Evolutionary conservation across 64 coral and sea anemone species (phyloP), one percentile per base, ranked within the genome.

Genomic region (Montipora foliosa): DNA sequence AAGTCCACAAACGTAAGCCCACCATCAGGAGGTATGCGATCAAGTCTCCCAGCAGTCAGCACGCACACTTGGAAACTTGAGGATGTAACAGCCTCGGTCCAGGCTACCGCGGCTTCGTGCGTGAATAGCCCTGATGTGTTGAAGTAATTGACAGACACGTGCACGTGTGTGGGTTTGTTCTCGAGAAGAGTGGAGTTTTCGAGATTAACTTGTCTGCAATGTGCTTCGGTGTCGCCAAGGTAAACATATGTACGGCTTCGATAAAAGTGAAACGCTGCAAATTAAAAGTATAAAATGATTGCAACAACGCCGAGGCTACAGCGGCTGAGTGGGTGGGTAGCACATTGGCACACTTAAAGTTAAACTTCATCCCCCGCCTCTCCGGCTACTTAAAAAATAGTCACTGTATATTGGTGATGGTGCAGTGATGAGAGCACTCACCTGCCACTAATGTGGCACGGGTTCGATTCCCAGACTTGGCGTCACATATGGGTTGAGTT

Each of bases 31-130:
- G 94, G 91, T 29, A 81, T 19, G 75, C 94, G 89, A 74, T 95
- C 94, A 45, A 87, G 79, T 81, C 94, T 87, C 11, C 94, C 94
- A 13, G 94, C 94, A 74, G 91, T 95, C 19, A 95, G 89, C 3
- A 44, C 94, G 60, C 94, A 95, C n/a, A 96, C 25, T 57, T 50
- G 47, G 17, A 96, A 96, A 72, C 81, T 78, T 6, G 83, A 82
- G 2, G 69, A 0, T 13, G 67, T 89, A 21, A 93, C 89, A 11
- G 90, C 83, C 91, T 96, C 95, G 21, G 95, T 82, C 95, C 95
- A 96, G 87, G 81, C 80, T 21, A 96, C 95, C 4, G 91, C 95
- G 8, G 95, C 95, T 74, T 96, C 95, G 62, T 96, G 95, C 55
- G 93, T 92, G 74, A 93, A 96, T 47, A 60, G 58, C n/a, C 71